Evolutionary conservation across 1,140 invertebrate species (phyloP).

Genomic region (Procambarus virginalis): DNA sequence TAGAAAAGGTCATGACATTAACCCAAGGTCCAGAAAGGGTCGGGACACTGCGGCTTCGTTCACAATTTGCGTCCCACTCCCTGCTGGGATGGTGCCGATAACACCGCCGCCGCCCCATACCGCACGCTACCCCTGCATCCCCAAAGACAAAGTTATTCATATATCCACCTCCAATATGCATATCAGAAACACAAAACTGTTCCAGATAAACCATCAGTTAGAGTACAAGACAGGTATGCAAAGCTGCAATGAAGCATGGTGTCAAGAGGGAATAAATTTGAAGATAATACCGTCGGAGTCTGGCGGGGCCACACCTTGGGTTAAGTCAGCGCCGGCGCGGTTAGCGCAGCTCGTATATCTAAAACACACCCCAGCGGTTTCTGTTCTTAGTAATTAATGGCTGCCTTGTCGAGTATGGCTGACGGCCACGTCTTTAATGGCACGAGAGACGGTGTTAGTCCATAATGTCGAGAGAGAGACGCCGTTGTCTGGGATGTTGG

Average conservation of each 20-base stretch:
- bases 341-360: constrained; percentile 7
- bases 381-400: not conserved
- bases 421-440: not conserved
- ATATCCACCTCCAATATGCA: constrained; percentile 30
- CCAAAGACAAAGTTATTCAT: constrained; percentile 21
- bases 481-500: too few species aligned
- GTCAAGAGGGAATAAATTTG: constrained; percentile 18
- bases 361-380: not conserved
- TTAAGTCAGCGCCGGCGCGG: constrained; percentile 11
- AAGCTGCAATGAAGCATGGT: constrained; percentile 26
- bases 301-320: constrained; percentile 7
- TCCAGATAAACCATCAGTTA: constrained; percentile 5
- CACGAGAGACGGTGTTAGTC: not conserved
- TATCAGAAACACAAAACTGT: constrained; percentile 33
- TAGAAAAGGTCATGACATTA: too few species aligned
- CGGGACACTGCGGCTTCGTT: not conserved
- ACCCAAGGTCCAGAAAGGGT: too few species aligned
- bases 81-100: not conserved
- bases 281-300: not conserved
- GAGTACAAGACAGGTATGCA: constrained; percentile 22
- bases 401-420: not conserved
- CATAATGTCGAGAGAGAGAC: too few species aligned
- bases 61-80: not conserved
- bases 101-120: not conserved
- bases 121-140: not conserved